Percentiles rank a stretch among this genome's conserved stretches.
phyloP scores from a whole-genome alignment of 2,113 vertebrate species.

The Noturus placidus region DNA sequence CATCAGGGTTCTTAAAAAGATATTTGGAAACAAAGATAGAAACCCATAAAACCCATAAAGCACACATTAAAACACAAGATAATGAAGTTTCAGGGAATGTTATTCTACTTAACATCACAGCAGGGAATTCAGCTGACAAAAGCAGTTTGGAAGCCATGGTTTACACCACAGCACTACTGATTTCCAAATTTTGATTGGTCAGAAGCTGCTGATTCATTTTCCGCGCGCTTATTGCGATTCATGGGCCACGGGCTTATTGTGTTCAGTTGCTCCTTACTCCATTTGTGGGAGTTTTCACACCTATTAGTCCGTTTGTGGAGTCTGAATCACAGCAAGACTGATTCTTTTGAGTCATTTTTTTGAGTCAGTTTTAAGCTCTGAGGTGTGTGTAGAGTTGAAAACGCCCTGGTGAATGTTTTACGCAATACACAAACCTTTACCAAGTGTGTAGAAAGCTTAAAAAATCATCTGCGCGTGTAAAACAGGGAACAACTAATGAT shows the following conservation, averaged over 20 bases:
- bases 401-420: background rate
- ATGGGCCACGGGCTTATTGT: background rate
- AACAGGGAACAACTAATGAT: background rate
- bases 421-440: background rate
- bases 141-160: background rate
- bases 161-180: background rate
- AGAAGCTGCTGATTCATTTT: background rate
- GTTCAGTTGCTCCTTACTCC: background rate
- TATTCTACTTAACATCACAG: background rate
- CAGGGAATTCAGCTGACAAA: background rate
- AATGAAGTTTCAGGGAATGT: background rate
- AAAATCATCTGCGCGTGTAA: background rate
- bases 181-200: background rate
- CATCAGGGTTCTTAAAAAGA: background rate
- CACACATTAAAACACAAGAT: background rate
- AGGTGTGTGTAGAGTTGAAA: background rate
- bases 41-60: background rate
- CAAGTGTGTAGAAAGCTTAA: background rate
- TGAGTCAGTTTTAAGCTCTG: background rate
- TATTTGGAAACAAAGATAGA: background rate
- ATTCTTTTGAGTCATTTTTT: background rate
- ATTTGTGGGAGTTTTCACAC: background rate
- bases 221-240: background rate
- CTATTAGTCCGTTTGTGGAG: background rate
- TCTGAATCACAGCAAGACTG: background rate